A percentile compares a stretch with the other conserved stretches of the same genome.
phyloP scores from a whole-genome alignment of 2,113 vertebrate species.

The Tupaia tana region DNA sequence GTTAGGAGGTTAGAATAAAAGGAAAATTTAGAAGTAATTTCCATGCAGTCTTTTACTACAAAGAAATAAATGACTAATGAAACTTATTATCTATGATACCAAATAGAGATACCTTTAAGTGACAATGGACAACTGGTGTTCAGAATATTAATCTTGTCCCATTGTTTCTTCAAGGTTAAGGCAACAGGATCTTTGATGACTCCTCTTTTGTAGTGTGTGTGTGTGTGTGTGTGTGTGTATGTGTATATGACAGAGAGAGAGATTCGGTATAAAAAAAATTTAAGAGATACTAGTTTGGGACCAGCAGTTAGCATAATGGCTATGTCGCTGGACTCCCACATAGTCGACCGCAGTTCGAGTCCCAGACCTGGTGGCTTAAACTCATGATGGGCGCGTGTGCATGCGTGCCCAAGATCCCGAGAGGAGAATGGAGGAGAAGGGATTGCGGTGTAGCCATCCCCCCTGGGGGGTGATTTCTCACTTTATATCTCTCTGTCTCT shows the following conservation, averaged over 20 bases:
- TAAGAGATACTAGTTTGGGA: background rate
- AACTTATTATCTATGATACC: background rate
- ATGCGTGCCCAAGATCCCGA: too few species aligned
- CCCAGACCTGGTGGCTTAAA: too few species aligned
- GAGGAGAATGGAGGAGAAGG: too few species aligned
- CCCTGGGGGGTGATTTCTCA: too few species aligned
- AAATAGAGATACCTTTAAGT: background rate
- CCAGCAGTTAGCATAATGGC: too few species aligned
- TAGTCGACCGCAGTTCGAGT: too few species aligned
- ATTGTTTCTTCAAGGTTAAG: background rate
- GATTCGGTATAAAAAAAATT: background rate
- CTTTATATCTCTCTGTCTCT: too few species aligned
- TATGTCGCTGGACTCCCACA: too few species aligned
- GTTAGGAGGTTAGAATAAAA: background rate
- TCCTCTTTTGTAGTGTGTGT: background rate
- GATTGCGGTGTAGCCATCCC: too few species aligned
- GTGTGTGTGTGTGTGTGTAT: too few species aligned
- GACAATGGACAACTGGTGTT: too few species aligned
- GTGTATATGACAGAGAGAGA: background rate
- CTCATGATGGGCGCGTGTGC: too few species aligned
- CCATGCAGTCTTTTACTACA: background rate
- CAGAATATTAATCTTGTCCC: background rate
- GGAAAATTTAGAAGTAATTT: background rate
- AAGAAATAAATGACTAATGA: background rate
- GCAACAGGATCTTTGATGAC: background rate